phyloP scores from a whole-genome alignment of 2,888 invertebrate genomes.

The Stenotaenia linearis region DNA sequence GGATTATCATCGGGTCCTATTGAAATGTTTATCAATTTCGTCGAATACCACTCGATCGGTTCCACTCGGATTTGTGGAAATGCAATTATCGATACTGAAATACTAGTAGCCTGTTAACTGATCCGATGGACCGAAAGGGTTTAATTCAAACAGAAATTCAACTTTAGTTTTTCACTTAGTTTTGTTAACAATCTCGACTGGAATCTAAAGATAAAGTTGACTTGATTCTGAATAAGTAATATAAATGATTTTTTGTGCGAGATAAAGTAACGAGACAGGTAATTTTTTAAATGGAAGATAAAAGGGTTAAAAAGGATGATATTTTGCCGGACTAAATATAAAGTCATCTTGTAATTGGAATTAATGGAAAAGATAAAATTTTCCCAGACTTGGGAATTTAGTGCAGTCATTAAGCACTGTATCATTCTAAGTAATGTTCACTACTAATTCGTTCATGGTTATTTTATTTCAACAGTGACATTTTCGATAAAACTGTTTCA shows the following conservation, averaged over 20 bases:
- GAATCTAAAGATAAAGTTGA: too few relatives aligned
- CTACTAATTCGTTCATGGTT: neutral
- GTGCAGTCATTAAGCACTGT: neutral
- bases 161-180: too few relatives aligned
- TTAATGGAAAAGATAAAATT: neutral
- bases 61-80: neutral
- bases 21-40: neutral
- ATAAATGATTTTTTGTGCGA: too few relatives aligned
- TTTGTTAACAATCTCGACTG: too few relatives aligned
- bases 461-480: neutral
- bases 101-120: too few relatives aligned
- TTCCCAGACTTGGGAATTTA: neutral
- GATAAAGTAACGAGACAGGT: too few relatives aligned
- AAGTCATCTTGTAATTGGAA: neutral
- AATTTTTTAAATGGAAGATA: neutral
- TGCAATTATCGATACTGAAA: neutral
- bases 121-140: too few relatives aligned
- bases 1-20: neutral
- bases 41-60: neutral
- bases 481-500: too few relatives aligned
- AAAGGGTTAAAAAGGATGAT: neutral
- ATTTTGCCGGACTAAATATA: neutral
- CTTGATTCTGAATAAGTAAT: too few relatives aligned
- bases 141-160: neutral
- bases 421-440: too few relatives aligned